Evolutionary conservation across 2,888 invertebrate species (phyloP).

Genomic region (Bhutanitis thaidina): DNA sequence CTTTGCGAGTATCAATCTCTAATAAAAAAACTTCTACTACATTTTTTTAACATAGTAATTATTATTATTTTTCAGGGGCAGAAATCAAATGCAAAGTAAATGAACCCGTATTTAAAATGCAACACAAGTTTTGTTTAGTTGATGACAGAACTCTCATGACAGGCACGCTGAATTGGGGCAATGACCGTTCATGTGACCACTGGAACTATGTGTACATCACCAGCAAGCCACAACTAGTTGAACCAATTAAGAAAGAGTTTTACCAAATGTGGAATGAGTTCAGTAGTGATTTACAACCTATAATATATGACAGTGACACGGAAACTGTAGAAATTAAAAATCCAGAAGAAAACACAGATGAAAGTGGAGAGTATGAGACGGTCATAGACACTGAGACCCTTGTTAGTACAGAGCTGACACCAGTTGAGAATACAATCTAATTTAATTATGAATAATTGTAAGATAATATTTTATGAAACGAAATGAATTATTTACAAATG

Average conservation of each 20-base stretch:
- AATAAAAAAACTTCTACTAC: too few species aligned
- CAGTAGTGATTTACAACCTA: conserved; percentile 27
- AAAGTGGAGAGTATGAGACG: conserved; percentile 26
- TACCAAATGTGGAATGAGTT: conserved; percentile 77
- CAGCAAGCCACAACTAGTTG: conserved; percentile 75
- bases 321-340: conserved; percentile 30
- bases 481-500: conserved; percentile 44
- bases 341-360: conserved; percentile 27
- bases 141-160: conserved; percentile 82
- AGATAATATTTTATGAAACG: conserved; percentile 20
- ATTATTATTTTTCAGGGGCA: conserved; percentile 67
- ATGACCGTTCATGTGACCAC: conserved; percentile 84
- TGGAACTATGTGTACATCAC: conserved; percentile 86
- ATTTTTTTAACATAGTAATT: too few species aligned
- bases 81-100: conserved; percentile 70
- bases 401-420: conserved; percentile 39
- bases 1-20: too few species aligned
- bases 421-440: conserved; percentile 32
- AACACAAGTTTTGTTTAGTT: conserved; percentile 88
- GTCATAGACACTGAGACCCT: conserved; percentile 18
- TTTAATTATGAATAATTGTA: conserved; percentile 17
- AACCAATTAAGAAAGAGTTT: conserved; percentile 79
- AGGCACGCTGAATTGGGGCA: conserved; percentile 89
- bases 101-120: conserved; percentile 79
- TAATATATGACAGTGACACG: conserved; percentile 30